phyloP scores from a whole-genome alignment of 2,888 invertebrate species.

The Drosophila affinis region DNA sequence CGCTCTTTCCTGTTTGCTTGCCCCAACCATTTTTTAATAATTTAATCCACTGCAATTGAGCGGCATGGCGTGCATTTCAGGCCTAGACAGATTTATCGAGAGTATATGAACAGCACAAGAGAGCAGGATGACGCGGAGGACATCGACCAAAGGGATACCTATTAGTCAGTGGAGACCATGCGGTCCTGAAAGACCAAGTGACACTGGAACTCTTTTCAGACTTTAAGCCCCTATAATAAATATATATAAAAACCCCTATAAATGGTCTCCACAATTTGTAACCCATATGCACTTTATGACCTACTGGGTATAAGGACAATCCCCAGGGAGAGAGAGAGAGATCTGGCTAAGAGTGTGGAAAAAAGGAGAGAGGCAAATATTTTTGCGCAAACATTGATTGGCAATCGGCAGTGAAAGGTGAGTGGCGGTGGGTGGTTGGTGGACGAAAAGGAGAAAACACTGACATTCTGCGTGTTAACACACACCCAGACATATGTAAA shows the following conservation, averaged over 20 bases:
- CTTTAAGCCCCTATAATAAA: no score
- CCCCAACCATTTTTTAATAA: slow-evolving; percentile 67
- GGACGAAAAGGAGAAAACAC: slow-evolving; percentile 1
- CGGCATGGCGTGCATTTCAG: slow-evolving; percentile 53
- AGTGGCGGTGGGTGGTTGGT: slow-evolving; percentile 15
- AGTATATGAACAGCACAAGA: slow-evolving; percentile 61
- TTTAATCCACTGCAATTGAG: slow-evolving; percentile 79
- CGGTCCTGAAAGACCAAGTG: no score
- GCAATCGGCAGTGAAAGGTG: slow-evolving; percentile 53
- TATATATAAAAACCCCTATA: no score
- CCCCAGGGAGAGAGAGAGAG: neutral
- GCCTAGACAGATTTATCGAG: slow-evolving; percentile 72
- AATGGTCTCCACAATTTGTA: neutral
- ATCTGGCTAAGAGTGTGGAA: slow-evolving; percentile 71
- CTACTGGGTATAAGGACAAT: slow-evolving; percentile 23
- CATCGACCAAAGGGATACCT: neutral
- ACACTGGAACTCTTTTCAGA: no score
- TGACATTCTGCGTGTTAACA: slow-evolving; percentile 37
- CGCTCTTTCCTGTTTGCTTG: slow-evolving; percentile 35
- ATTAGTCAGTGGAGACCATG: neutral
- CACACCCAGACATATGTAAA: slow-evolving; percentile 29
- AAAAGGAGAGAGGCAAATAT: slow-evolving; percentile 72
- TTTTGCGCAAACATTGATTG: slow-evolving; percentile 79
- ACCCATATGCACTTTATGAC: slow-evolving; percentile 32
- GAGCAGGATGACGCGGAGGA: neutral